Base-by-base conservation (phyloP, 1,140 invertebrate species). In the Apis laboriosa region DNA sequence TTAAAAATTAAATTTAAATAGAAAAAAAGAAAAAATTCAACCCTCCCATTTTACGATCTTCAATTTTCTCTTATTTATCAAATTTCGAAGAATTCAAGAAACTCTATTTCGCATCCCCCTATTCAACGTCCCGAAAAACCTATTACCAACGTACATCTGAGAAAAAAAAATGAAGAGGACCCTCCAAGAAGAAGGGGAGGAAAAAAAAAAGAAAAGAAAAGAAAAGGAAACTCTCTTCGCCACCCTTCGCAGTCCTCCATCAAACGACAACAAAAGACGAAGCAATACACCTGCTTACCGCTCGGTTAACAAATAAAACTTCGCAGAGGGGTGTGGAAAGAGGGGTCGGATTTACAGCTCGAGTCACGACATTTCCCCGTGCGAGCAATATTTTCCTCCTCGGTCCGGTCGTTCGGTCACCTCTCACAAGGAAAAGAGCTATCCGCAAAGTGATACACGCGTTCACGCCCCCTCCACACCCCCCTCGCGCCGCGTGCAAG, bases 391-490 rank as follows among this genome's bases (percentile, higher is more conserved):
- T 78, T 58, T 68, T 12, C 28, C 34, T 7, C 34, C 2, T 17
- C n/a, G 15, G 4, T 8, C 11, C 17, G 12, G 28, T 34, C 49
- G 49, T 80, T 53, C 67, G 66, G 49, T 24, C 55, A 76, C 49
- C 64, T 34, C 82, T 71, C 76, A 49, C 58, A 1, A 63, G 61
- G 34, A 53, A 70, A 51, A 71, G 9, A 66, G 73, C 34, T 58
- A 51, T 43, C 71, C 71, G 58, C 73, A 83, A 86, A 83, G 77
- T 70, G 80, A 64, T 80, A 66, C 58, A 70, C 66, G 74, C 63
- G 55, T 75, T 11, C 24, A 8, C 63, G 19, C 49, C 49, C 15
- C n/a, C 55, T 1, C 55, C 15, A 28, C 55, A 0, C 13, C 55
- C 15, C 17, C 19, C 5, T 11, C 7, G 13, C 15, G 17, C 34